Evolutionary conservation across 2,113 vertebrate genomes (phyloP).

Genomic region (Anthoscopus minutus): DNA sequence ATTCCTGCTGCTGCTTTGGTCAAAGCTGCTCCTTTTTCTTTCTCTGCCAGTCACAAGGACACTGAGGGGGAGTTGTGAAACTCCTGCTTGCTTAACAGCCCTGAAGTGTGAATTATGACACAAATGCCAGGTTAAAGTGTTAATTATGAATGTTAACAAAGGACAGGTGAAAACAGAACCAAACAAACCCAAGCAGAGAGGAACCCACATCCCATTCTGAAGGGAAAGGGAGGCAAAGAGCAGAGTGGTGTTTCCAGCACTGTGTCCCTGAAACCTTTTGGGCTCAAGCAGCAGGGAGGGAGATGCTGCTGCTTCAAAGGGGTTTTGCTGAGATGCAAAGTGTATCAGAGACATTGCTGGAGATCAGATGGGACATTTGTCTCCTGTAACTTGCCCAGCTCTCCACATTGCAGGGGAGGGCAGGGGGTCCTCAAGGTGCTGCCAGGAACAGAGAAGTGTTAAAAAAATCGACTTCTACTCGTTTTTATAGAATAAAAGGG

Average conservation of each 20-base stretch:
- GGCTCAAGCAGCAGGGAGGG: neutral
- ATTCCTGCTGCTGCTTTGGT: neutral
- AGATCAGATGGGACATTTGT: neutral
- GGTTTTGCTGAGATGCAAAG: neutral
- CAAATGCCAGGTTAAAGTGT: too few species aligned
- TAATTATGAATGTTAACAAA: neutral
- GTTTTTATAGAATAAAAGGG: too few species aligned
- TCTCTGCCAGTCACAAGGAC: neutral
- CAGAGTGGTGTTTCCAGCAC: neutral
- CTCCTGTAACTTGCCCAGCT: neutral
- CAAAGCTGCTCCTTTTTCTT: neutral
- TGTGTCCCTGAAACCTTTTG: neutral
- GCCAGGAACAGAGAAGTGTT: neutral
- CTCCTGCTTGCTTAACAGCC: neutral
- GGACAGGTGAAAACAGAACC: neutral
- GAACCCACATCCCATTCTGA: neutral
- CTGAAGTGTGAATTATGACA: neutral
- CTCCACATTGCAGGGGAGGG: neutral
- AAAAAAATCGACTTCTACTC: too few species aligned
- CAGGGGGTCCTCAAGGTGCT: neutral
- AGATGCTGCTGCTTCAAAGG: neutral
- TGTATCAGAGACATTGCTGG: neutral
- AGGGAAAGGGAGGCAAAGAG: neutral
- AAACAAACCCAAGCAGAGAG: neutral
- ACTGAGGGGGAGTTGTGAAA: neutral